Base-by-base conservation (phyloP, 1,140 invertebrate species). In the Lepidurus packardi region DNA sequence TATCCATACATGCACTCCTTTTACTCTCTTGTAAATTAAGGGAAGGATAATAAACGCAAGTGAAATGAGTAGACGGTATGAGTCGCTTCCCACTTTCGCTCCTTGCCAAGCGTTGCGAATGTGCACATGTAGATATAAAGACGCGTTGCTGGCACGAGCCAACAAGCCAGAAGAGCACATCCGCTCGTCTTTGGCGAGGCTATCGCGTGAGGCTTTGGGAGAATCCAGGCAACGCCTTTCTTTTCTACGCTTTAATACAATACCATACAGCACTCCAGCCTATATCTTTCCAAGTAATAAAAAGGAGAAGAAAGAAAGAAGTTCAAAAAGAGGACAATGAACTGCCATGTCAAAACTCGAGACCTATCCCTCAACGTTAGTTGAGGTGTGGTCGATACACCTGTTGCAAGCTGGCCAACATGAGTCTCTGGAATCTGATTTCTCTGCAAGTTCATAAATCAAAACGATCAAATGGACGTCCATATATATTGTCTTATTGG, bases 161-260 rank as follows among this genome's bases (percentile, higher is more conserved):
- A 65, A 65, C 21, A 21, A n/a, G 21, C 21, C 16, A 65, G 16
- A 65, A 21, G 21, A 65, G 53, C 13, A 65, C 53, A 21, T 65
- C 53, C 53, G 53, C 21, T 65, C 53, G 13, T 7, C 53, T 65
- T 65, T 65, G 4, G 16, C 45, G 45, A 16, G 16, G 10, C 45
- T 47, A 47, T 16, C 16, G 53, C 53, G 53, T 65, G 53, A 65
- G 53, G 16, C 53, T 47, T 47, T 65, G 53, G 53, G 10, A n/a
- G 21, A 65, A 7, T 65, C 21, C 45, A 47, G 53, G 53, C 16
- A 65, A 65, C 53, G 53, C 53, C 53, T 65, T 65, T 65, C 53
- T 65, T 65, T 65, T 65, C 53, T 65, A 21, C 21, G 53, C 53
- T 65, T 65, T 65, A 65, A 65, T 16, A 65, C 21, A 65, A 65